Conservation (phyloP, 2,888 invertebrate species). For the Drosophila flavopinicola region DNA sequence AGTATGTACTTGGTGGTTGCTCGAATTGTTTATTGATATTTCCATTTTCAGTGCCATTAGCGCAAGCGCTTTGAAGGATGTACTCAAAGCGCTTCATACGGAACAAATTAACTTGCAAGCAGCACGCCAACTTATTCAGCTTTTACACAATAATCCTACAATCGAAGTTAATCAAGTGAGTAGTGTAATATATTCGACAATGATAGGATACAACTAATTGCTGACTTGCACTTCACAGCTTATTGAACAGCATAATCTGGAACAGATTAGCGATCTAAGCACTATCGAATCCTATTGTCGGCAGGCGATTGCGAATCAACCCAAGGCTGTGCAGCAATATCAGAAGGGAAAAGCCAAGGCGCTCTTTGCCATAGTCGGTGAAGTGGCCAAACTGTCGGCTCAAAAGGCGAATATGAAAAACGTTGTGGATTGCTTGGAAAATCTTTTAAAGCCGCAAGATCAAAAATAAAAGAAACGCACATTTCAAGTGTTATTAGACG, state of each 20-base stretch:
- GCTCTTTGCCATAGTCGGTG: slow-evolving; percentile 87
- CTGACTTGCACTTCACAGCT: slow-evolving; percentile 82
- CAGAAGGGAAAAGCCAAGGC: slow-evolving; percentile 89
- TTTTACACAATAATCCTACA: slow-evolving; percentile 84
- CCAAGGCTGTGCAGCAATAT: slow-evolving; percentile 88
- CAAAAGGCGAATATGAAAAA: slow-evolving; percentile 89
- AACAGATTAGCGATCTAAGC: slow-evolving; percentile 87
- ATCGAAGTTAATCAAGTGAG: slow-evolving; percentile 82
- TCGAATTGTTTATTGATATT: background rate
- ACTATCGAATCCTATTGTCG: slow-evolving; percentile 87
- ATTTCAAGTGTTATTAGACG: slow-evolving; percentile 48
- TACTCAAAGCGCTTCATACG: slow-evolving; percentile 87
- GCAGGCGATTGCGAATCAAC: slow-evolving; percentile 87
- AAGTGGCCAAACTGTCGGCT: slow-evolving; percentile 86
- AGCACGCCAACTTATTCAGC: slow-evolving; percentile 85
- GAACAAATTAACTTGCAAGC: slow-evolving; percentile 87
- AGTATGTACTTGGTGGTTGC: background rate
- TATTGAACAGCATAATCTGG: slow-evolving; percentile 87
- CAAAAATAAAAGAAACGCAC: slow-evolving; percentile 11
- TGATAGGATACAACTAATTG: background rate
- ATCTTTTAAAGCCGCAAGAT: slow-evolving; percentile 44
- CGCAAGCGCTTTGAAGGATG: slow-evolving; percentile 86
- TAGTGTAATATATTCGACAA: background rate
- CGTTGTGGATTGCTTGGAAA: slow-evolving; percentile 87
- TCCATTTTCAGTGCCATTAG: slow-evolving; percentile 80